Conservation (phyloP, 2,888 invertebrate species). For the Cremastinae sp. region DNA sequence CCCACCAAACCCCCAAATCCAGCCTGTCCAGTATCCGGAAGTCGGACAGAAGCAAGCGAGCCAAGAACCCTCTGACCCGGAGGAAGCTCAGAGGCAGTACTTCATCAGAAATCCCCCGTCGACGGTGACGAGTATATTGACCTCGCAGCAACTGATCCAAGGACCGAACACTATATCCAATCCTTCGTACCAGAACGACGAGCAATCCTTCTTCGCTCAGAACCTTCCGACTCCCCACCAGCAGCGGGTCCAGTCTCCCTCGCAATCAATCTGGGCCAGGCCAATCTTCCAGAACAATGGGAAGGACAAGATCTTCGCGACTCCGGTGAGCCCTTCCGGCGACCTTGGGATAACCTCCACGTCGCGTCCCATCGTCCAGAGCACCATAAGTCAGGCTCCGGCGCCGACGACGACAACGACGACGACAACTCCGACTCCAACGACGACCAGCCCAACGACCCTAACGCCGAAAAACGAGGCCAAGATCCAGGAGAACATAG, state of each 20-base stretch:
- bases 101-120: conserved; percentile 40
- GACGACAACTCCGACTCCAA: conserved; percentile 82
- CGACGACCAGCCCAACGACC: conserved; percentile 81
- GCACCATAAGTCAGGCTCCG: conserved; percentile 80
- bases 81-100: conserved; percentile 57
- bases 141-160: conserved; percentile 66
- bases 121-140: conserved; percentile 24
- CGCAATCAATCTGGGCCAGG: conserved; percentile 74
- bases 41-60: conserved; percentile 81
- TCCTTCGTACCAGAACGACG: conserved; percentile 76
- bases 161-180: conserved; percentile 70
- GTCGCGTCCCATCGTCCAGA: conserved; percentile 76
- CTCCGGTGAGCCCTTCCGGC: conserved; percentile 71
- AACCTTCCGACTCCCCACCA: conserved; percentile 72
- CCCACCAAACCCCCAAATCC: conserved; percentile 72
- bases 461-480: conserved; percentile 83
- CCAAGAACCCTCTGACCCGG: conserved; percentile 72
- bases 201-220: conserved; percentile 72
- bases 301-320: conserved; percentile 75
- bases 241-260: conserved; percentile 71
- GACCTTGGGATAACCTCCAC: conserved; percentile 77
- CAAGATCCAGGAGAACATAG: conserved; percentile 78
- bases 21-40: conserved; percentile 65
- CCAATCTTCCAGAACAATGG: conserved; percentile 66
- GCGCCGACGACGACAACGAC: conserved; percentile 81